These are phyloP conservation scores for Papilio polytes DNA, from an alignment of 1,140 invertebrate species.

Conservation along the genomic window DNA sequence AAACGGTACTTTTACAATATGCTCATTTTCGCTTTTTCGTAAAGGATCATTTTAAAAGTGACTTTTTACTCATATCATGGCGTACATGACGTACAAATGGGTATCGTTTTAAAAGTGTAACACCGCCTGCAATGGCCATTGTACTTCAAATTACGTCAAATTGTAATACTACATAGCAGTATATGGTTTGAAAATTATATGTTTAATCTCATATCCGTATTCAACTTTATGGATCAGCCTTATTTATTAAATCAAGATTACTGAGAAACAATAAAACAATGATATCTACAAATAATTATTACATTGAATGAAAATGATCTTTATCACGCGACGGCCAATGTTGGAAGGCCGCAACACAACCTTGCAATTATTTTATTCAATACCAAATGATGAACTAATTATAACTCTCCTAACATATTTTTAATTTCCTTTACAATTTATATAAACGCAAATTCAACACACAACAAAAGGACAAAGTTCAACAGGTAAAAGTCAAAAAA, in stretches of 20 bases:
- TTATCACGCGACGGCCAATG: slow-evolving; percentile 17
- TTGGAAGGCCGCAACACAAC: slow-evolving; percentile 12
- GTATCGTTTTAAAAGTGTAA: too few species aligned
- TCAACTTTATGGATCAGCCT: background rate
- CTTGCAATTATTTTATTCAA: background rate
- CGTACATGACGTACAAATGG: too few species aligned
- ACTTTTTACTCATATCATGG: too few species aligned
- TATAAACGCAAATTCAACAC: background rate
- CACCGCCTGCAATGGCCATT: too few species aligned
- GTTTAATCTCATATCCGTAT: too few species aligned
- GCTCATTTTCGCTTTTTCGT: too few species aligned
- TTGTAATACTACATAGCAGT: background rate
- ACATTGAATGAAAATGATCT: slow-evolving; percentile 22
- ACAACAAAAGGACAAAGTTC: too few species aligned
- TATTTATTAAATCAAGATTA: slow-evolving; percentile 23
- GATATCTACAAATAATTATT: slow-evolving; percentile 28
- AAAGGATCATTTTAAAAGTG: too few species aligned
- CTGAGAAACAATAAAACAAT: slow-evolving; percentile 28
- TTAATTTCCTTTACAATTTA: background rate
- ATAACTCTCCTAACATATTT: background rate
- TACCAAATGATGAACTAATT: background rate
- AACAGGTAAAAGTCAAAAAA: too few species aligned
- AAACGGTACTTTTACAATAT: too few species aligned
- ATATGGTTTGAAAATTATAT: too few species aligned
- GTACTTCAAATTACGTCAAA: background rate